These are phyloP conservation scores for Halocynthia roretzi DNA, from an alignment of 23 tunicate species.

Conservation along the genomic window DNA sequence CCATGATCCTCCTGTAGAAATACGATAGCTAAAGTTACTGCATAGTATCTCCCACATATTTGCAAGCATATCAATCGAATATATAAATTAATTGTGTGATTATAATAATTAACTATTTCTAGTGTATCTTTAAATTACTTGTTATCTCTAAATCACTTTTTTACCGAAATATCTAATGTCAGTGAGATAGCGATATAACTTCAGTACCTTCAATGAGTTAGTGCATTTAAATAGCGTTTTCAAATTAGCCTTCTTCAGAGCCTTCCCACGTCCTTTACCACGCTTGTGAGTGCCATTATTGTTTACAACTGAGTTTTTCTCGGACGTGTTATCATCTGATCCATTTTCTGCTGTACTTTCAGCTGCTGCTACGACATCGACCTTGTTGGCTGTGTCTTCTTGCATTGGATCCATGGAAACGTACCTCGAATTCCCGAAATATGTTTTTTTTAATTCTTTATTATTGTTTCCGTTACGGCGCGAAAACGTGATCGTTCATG, in stretches of 20 bases:
- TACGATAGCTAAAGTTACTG: background rate
- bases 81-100: no score
- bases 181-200: background rate
- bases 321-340: conserved; percentile 3
- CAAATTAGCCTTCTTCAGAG: conserved; percentile 1
- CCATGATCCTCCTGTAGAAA: conserved; percentile 78
- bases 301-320: background rate
- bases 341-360: background rate
- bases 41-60: background rate
- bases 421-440: no score
- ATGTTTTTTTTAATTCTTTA: no score
- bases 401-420: no score
- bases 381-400: background rate
- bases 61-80: no score
- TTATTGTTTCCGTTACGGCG: no score
- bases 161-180: background rate
- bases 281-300: background rate
- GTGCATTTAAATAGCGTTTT: conserved; percentile 50
- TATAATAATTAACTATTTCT: no score
- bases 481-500: no score
- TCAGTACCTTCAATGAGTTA: conserved; percentile 58
- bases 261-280: conserved; percentile 9
- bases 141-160: no score
- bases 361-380: background rate
- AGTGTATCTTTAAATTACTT: no score